A percentile compares a stretch with the other conserved stretches of the same genome.
Evolutionary conservation across 2,113 vertebrate species (phyloP).

Genomic region (Brachionichthys hirsutus): DNA sequence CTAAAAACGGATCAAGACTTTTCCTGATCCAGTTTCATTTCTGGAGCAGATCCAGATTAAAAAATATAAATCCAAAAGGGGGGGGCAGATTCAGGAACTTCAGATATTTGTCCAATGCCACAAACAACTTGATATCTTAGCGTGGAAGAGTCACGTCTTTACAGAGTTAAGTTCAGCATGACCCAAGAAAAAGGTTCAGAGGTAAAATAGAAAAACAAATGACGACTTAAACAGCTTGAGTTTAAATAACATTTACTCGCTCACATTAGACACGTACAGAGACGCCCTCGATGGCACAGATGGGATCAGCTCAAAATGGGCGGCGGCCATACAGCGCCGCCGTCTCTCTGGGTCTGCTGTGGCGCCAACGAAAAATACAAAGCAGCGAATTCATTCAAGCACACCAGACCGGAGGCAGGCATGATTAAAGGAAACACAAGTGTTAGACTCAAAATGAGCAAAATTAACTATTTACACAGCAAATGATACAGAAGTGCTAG

Average conservation of each 20-base stretch:
- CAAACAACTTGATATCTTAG: too few relatives aligned
- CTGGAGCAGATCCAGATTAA: too few relatives aligned
- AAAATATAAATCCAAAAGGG: too few relatives aligned
- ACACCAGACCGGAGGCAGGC: slow-evolving; percentile 57
- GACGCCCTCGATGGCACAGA: slow-evolving; percentile 66
- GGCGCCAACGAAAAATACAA: slow-evolving; percentile 24
- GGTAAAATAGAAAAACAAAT: neutral
- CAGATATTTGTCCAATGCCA: too few relatives aligned
- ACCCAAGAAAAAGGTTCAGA: neutral
- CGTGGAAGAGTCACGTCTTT: too few relatives aligned
- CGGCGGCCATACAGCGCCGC: slow-evolving; percentile 46
- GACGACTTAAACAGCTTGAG: slow-evolving; percentile 26
- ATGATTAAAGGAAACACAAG: slow-evolving; percentile 48
- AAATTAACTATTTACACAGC: slow-evolving; percentile 76
- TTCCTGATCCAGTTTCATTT: too few relatives aligned
- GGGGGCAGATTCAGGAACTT: too few relatives aligned
- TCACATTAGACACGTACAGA: slow-evolving; percentile 68
- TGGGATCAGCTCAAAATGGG: slow-evolving; percentile 20
- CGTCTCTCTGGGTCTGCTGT: slow-evolving; percentile 61
- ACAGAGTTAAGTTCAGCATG: too few relatives aligned
- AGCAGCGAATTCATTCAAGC: slow-evolving; percentile 63
- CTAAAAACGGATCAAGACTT: too few relatives aligned
- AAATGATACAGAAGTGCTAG: slow-evolving; percentile 64
- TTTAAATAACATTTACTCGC: slow-evolving; percentile 84
- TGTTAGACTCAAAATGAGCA: slow-evolving; percentile 56